phyloP scores from a whole-genome alignment of 2,888 invertebrate genomes.

The Dexiosoma caninum region DNA sequence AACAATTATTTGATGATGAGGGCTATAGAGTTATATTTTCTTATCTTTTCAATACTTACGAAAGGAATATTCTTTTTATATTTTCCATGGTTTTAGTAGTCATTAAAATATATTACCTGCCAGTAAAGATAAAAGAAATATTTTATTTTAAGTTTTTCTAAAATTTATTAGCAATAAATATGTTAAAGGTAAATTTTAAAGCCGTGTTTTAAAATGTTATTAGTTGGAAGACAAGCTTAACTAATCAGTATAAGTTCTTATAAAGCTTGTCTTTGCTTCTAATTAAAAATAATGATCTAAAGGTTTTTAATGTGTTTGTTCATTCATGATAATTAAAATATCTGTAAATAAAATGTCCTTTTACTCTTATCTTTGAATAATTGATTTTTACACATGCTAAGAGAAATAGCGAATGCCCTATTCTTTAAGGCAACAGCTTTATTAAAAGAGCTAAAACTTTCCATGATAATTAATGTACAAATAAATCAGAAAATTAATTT shows the following conservation, averaged over 20 bases:
- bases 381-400: not conserved
- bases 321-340: not conserved
- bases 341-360: not conserved
- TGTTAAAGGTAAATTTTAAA: not conserved
- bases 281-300: not conserved
- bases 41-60: not conserved
- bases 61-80: not conserved
- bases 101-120: slow-evolving; percentile 16
- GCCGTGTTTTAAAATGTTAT: not conserved
- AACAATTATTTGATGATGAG: too few relatives aligned
- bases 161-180: slow-evolving; percentile 42
- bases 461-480: too few relatives aligned
- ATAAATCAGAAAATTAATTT: too few relatives aligned
- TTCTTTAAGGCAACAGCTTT: too few relatives aligned
- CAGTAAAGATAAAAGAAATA: slow-evolving; percentile 2
- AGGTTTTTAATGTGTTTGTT: not conserved
- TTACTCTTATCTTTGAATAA: not conserved
- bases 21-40: too few relatives aligned
- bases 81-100: slow-evolving; percentile 5
- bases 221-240: not conserved
- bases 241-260: not conserved
- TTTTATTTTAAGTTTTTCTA: not conserved
- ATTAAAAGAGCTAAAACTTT: too few relatives aligned
- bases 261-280: not conserved
- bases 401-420: too few relatives aligned